Evolutionary conservation across 2,888 invertebrate species (phyloP), one percentile per base, ranked within the genome.

Genomic region (Hirtodrosophila trivittata): DNA sequence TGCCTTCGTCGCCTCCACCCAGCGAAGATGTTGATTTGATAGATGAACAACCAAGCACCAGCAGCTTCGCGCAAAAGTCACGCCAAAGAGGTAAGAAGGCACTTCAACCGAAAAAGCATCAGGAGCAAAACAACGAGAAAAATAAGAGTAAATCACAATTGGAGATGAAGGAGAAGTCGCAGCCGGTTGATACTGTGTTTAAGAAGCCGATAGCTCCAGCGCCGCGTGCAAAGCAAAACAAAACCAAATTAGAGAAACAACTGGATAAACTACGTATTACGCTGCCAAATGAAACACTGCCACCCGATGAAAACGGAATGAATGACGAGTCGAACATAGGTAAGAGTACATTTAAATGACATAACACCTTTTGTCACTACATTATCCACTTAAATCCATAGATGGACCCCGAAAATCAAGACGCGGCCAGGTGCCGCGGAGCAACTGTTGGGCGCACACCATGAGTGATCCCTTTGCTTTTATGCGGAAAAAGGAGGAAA

Each of bases 351-450:
- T n/a, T n/a, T n/a, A n/a, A n/a, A n/a, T n/a, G n/a, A n/a, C n/a
- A n/a, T n/a, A n/a, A n/a, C n/a, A n/a, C n/a, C n/a, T n/a, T n/a
- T n/a, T n/a, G n/a, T n/a, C n/a, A n/a, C n/a, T 38, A 10, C 0
- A 25, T 12, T 1, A 12, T 13, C n/a, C 4, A 9, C 12, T 46
- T 35, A n/a, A 14, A 47, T 7, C 1, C 6, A 1, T 26, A 70
- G 76, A 10, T n/a, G 65, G 47, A 5, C 49, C 83, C 38, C 88
- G 88, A 32, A 85, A 87, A 43, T 88, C 88, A 12, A 82, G 60
- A 43, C 86, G 87, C 10, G 87, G 80, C 1, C 84, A 80, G 1
- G 66, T 86, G 8, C 86, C 77, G 2, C 28, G 77, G 0, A 60
- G 62, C 32, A 60, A 71, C 21, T 60, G 35, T 1, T 70, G 66